These are phyloP conservation scores for Takifugu rubripes DNA, from an alignment of 2,797 vertebrate species.

Conservation along the genomic window DNA sequence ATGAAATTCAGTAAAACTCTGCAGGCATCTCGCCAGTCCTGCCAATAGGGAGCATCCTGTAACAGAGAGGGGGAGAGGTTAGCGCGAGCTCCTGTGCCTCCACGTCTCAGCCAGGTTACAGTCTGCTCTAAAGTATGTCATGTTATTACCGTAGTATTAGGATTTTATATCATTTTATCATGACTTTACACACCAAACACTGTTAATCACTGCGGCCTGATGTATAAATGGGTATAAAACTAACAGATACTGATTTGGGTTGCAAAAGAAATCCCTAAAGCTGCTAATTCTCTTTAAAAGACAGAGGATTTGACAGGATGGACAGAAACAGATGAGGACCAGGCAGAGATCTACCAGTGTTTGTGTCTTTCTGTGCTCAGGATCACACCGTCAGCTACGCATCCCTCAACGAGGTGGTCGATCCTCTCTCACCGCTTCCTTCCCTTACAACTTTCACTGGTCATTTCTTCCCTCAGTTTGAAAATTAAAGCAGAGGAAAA, in stretches of 20 bases:
- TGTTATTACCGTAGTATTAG: too few relatives aligned
- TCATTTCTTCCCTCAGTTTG: conserved; percentile 7
- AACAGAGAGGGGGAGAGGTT: conserved; percentile 1
- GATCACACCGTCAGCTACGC: too few relatives aligned
- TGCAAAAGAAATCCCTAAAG: background rate
- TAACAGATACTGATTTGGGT: too few relatives aligned
- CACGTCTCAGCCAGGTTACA: too few relatives aligned
- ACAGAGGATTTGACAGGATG: background rate
- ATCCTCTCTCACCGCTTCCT: background rate
- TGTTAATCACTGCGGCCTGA: too few relatives aligned
- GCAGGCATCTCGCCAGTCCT: conserved; percentile 67
- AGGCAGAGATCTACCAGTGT: conserved; percentile 9
- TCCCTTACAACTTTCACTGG: background rate
- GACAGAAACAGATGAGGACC: background rate
- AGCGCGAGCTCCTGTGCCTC: too few relatives aligned
- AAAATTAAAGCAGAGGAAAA: conserved; percentile 21
- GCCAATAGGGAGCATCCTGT: conserved; percentile 64
- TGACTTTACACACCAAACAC: too few relatives aligned
- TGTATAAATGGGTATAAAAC: too few relatives aligned
- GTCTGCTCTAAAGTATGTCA: too few relatives aligned
- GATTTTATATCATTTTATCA: too few relatives aligned
- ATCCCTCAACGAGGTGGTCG: too few relatives aligned
- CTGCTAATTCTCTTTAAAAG: background rate
- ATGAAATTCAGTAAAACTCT: conserved; percentile 67
- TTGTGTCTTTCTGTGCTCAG: conserved; percentile 4